Base-by-base conservation (phyloP, 2,888 invertebrate genomes). In the Zhuqinia jingwanae region DNA sequence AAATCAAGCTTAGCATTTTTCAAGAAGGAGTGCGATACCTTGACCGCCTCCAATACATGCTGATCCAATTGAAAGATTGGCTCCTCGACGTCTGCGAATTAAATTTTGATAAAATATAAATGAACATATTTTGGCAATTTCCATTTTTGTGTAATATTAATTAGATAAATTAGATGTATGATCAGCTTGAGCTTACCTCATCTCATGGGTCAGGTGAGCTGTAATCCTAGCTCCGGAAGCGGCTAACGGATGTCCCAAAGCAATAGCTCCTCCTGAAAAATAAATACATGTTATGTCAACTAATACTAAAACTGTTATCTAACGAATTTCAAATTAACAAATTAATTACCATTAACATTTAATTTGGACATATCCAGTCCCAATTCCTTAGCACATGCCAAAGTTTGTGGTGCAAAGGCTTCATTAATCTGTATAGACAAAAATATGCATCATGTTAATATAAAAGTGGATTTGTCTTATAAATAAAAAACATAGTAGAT, bases 1-100 rank as follows among this genome's bases (percentile, higher is more conserved):
- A n/a, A n/a, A n/a, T n/a, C n/a, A n/a, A n/a, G n/a, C n/a, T 70
- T 70, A 70, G 47, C 70, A 70, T 15, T 91, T 92, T 91, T 99
- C 99, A 63, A 99, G 92, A 92, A 99, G 94, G 15, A 99, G 91
- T 1, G 99, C 98, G 92, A 99, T 99, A 87, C 99, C 99, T 93
- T 99, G 99, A 1, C 99, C 99, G 63, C 99, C 99, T 36, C 99
- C 99, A 93, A 99, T 99, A 92, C 99, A 99, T 0, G 99, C 99
- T 0, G 98, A 96, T 11, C 99, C 99, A 92, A 99, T 95, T 45
- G 95, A 98, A 87, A 96, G 95, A 92, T 97, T 98, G 30, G 95
- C 94, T 68, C 96, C 95, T 89, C 96, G 95, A 89, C 97, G 95
- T 93, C 98, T 97, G 92, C 17, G 93, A 93, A 88, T 88, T 27